These are phyloP conservation scores for Bovichtus variegatus DNA, from an alignment of 2,797 vertebrate genomes.

Conservation along the genomic window DNA sequence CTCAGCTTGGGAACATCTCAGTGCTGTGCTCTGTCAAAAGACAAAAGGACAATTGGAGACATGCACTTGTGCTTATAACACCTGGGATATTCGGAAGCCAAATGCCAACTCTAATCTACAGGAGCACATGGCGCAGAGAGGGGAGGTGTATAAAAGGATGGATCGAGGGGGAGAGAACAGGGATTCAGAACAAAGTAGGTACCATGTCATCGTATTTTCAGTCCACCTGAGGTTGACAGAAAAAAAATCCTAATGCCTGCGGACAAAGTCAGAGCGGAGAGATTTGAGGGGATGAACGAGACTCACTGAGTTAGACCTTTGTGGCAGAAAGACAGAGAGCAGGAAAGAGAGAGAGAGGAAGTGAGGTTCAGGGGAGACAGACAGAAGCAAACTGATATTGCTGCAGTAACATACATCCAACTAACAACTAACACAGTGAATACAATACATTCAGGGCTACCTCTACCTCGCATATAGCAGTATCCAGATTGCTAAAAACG, in stretches of 20 bases:
- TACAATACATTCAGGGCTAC: not conserved
- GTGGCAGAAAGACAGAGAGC: slow-evolving; percentile 5
- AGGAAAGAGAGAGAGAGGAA: not conserved
- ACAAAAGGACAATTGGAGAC: slow-evolving; percentile 64
- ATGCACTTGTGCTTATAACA: slow-evolving; percentile 47
- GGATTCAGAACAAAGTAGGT: slow-evolving; percentile 60
- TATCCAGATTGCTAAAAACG: slow-evolving; percentile 42
- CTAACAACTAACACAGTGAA: too few species aligned
- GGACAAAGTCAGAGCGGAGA: slow-evolving; percentile 49
- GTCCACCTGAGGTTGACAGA: slow-evolving; percentile 54
- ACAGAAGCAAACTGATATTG: not conserved
- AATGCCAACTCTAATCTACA: slow-evolving; percentile 68
- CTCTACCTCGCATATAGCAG: slow-evolving; percentile 3
- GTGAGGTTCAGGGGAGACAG: not conserved
- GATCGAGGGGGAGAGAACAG: slow-evolving; percentile 35
- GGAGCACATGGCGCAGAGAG: slow-evolving; percentile 48
- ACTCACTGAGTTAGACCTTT: slow-evolving; percentile 37
- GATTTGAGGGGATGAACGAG: slow-evolving; percentile 49
- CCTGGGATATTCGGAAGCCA: slow-evolving; percentile 48
- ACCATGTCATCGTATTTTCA: slow-evolving; percentile 63
- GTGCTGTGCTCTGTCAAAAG: slow-evolving; percentile 35
- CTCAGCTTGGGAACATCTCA: slow-evolving; percentile 48
- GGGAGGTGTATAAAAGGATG: slow-evolving; percentile 52
- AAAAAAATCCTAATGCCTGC: slow-evolving; percentile 31
- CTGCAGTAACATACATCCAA: too few species aligned